Conservation (phyloP, 2,113 vertebrate species). For the Myrmophylax atrothorax region DNA sequence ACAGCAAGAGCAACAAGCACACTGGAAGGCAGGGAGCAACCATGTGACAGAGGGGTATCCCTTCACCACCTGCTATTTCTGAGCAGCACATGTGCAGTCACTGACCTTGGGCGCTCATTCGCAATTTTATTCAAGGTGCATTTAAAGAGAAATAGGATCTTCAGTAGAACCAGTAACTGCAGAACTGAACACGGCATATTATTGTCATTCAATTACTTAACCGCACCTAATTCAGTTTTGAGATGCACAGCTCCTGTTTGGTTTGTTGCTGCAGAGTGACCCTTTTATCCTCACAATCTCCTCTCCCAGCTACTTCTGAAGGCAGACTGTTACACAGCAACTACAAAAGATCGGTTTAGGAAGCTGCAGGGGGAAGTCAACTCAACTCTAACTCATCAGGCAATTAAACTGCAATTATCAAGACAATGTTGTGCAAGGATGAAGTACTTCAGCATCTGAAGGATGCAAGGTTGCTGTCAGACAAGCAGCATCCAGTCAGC, state of each 20-base stretch:
- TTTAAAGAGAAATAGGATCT: not conserved
- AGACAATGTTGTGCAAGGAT: not conserved
- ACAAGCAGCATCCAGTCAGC: not conserved
- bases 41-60: not conserved
- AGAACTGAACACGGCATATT: not conserved
- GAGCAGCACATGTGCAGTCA: not conserved
- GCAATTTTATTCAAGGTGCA: not conserved
- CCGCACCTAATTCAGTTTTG: not conserved
- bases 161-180: not conserved
- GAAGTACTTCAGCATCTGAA: not conserved
- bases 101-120: not conserved
- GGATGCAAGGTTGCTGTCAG: not conserved
- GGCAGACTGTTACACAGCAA: not conserved
- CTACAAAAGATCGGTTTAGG: not conserved
- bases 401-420: conserved; percentile 28
- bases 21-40: not conserved
- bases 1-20: not conserved
- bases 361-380: conserved; percentile 13
- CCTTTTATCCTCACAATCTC: not conserved
- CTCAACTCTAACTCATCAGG: not conserved
- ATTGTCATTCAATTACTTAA: not conserved
- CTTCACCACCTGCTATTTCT: not conserved
- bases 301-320: not conserved
- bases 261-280: not conserved
- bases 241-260: not conserved